Base-by-base conservation (phyloP, 2,888 invertebrate species). In the Lacanobia wlatinum region DNA sequence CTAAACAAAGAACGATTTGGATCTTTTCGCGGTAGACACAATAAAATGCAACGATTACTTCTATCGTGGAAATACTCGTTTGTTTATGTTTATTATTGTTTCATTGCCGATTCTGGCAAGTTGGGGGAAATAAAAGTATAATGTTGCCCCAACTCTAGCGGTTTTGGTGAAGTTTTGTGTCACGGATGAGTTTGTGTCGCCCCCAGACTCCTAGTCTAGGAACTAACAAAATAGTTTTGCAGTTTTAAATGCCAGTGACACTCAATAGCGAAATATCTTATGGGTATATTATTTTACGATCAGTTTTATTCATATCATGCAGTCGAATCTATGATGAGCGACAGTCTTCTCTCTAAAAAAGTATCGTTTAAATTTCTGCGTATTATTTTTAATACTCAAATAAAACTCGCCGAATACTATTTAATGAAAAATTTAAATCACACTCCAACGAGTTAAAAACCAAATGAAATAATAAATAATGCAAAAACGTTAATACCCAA, bases 401-500 rank as follows among this genome's bases (percentile, higher is more conserved):
- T 18, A 18, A 48, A 5, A 48, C 3, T 53, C 23, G 4, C 5
- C 1, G 23, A 9, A 23, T 23, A 53, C 0, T 6, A 53, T 23
- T 16, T n/a, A n/a, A 50, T n/a, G 14, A 23, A 53, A 53, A 21
- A 21, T 23, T n/a, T 5, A 53, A 53, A 67, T 53, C 1, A 7
- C 18, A 18, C 18, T 12, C 5, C 10, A 56, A 34, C 9, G 34
- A 55, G 14, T 46, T n/a, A 55, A 14, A 34, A 59, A 59, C 21
- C 76, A 69, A 81, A 70, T 76, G 73, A 76, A 84, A 85, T 84
- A 72, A 85, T 79, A 79, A 52, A 55, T 55, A 40, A 55, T 64
- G 10, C 16, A 78, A 69, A 70, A 80, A 63, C 62, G 85, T 88
- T 86, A 89, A 89, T 89, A 89, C 88, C 83, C 85, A 71, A 88